Base-by-base conservation (phyloP, 2,113 vertebrate species). In the Lophura nycthemera region DNA sequence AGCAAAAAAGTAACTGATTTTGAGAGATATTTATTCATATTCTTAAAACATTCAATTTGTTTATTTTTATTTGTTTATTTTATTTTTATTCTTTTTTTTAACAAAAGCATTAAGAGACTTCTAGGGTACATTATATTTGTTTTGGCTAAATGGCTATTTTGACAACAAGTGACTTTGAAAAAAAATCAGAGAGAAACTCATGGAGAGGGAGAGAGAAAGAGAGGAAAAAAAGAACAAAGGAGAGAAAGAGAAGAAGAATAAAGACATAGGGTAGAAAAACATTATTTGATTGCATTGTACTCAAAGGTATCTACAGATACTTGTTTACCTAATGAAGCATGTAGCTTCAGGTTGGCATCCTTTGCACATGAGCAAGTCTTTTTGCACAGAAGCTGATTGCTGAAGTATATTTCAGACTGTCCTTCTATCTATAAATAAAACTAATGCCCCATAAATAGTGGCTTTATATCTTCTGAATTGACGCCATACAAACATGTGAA, bases 371-470 rank as follows among this genome's bases (percentile, higher is more conserved):
- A 29, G 47, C 90, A 30, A 57, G 83, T 45, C 25, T 57, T 82
- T 76, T 90, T 38, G 63, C 78, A 89, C 13, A 79, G 70, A 12
- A 38, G 2, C 1, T 78, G 10, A 10, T 10, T 78, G 15, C 16
- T 81, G 45, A 52, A 72, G 13, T 57, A 7, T 27, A n/a, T 88
- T 95, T 69, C 65, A 90, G 47, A 43, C 40, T 94, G 47, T 71
- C 61, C 22, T 63, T 76, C 30, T 88, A 30, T 86, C 32, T 89
- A 40, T 87, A 27, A 18, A 32, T 63, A 80, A 6, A 13, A 18
- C 7, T 24, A 36, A 82, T 57, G 20, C 66, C 52, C 45, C 73
- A 29, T 88, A 80, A 94, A 87, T 12, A 91, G 45, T 73, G 21
- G 7, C 56, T 8, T 63, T 69, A 5, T 10, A 64, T 78, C 20